Evolutionary conservation across 2,888 invertebrate species (phyloP).

Genomic region (Parnassius mnemosyne): DNA sequence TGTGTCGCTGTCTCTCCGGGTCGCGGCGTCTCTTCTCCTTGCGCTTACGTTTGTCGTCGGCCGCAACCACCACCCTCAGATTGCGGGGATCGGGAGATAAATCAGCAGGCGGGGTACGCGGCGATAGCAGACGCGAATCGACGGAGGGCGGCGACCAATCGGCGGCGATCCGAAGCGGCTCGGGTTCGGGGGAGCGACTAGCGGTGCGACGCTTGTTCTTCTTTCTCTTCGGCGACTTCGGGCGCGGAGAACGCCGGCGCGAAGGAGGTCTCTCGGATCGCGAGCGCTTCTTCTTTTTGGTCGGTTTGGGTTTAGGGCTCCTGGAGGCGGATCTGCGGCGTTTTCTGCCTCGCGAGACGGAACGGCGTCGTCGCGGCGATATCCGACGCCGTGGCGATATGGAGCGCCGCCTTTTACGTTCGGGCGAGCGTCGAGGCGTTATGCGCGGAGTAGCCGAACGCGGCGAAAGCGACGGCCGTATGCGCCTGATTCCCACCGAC

Average conservation of each 20-base stretch:
- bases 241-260: constrained; percentile 46
- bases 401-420: constrained; percentile 38
- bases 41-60: constrained; percentile 37
- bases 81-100: constrained; percentile 60
- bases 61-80: constrained; percentile 62
- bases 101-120: constrained; percentile 82
- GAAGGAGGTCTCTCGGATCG: constrained; percentile 43
- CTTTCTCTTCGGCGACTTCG: constrained; percentile 55
- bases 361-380: constrained; percentile 45
- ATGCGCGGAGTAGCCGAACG: constrained; percentile 33
- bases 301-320: constrained; percentile 45
- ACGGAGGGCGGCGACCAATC: constrained; percentile 44
- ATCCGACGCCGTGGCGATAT: constrained; percentile 31
- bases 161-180: constrained; percentile 36
- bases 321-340: constrained; percentile 45
- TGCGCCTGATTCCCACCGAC: constrained; percentile 28
- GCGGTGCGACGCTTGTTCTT: constrained; percentile 49
- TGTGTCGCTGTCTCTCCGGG: constrained; percentile 43
- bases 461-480: constrained; percentile 29
- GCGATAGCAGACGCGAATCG: constrained; percentile 82
- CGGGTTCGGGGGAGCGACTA: constrained; percentile 41
- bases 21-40: constrained; percentile 34
- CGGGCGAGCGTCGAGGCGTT: constrained; percentile 39
- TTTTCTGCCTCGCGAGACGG: constrained; percentile 43
- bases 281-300: constrained; percentile 56